Percentiles rank a stretch among this genome's conserved stretches.
Evolutionary conservation across 1,140 invertebrate genomes (phyloP).

Genomic region (Pollicipes pollicipes): DNA sequence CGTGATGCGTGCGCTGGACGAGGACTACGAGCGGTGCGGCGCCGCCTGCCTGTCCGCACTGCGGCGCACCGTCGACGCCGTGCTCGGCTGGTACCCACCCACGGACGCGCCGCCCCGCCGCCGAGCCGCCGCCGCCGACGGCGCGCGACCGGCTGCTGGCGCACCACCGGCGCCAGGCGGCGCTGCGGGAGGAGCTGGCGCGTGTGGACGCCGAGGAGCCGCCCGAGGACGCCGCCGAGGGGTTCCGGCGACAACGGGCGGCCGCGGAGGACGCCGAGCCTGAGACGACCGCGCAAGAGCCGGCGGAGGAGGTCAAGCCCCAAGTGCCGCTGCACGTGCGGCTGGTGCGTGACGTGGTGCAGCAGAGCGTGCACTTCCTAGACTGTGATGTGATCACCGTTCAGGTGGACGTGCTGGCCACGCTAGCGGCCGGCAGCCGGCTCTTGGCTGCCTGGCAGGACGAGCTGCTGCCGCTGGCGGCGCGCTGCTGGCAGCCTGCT

Average conservation of each 20-base stretch:
- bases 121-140: neutral
- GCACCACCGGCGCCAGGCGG: neutral
- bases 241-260: neutral
- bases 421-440: conserved; percentile 37
- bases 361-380: neutral
- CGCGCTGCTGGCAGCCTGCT: conserved; percentile 44
- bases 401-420: conserved; percentile 22
- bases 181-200: neutral
- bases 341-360: neutral
- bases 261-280: no score
- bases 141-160: neutral
- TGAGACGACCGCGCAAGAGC: neutral
- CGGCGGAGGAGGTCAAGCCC: neutral
- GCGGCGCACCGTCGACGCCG: neutral
- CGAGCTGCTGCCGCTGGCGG: conserved; percentile 44
- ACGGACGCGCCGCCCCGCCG: no score
- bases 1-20: neutral
- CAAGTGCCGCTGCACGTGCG: neutral
- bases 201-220: neutral
- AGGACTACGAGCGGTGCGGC: neutral
- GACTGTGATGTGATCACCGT: neutral
- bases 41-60: neutral
- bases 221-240: neutral
- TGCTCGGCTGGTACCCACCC: neutral
- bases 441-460: conserved; percentile 37